phyloP scores from a whole-genome alignment of 2,113 vertebrate genomes.

The Phyllostomus hastatus region DNA sequence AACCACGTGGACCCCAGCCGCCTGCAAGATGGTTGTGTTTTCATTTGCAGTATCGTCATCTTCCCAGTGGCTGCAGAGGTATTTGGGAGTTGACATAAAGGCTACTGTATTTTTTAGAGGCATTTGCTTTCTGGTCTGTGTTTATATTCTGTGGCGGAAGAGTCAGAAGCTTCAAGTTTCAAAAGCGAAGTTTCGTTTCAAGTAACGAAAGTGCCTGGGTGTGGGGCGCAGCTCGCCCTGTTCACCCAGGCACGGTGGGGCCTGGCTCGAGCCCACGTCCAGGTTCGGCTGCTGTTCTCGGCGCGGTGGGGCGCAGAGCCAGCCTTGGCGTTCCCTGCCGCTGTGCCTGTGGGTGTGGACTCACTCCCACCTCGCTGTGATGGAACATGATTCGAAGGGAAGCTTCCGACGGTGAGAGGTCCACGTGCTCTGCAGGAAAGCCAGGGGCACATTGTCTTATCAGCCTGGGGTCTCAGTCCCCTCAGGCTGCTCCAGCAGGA shows the following conservation, averaged over 20 bases:
- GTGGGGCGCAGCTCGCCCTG: not conserved
- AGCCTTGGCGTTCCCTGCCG: not conserved
- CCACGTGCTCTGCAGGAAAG: not conserved
- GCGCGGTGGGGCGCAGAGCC: not conserved
- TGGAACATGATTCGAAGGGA: not conserved
- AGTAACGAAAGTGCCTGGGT: not conserved
- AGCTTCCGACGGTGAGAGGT: not conserved
- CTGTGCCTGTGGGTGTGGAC: not conserved
- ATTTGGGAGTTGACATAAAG: slow-evolving; percentile 4
- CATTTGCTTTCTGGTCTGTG: not conserved
- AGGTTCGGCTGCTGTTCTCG: not conserved
- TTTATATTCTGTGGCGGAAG: slow-evolving; percentile 13
- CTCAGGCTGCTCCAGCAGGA: not conserved
- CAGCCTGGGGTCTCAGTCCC: not conserved
- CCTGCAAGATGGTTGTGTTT: not conserved
- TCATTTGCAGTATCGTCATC: not conserved
- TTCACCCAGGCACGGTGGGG: not conserved
- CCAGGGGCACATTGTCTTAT: not conserved
- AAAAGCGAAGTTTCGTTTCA: slow-evolving; percentile 10
- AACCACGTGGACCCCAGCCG: not conserved
- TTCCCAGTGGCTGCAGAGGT: not conserved
- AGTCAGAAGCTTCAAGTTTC: slow-evolving; percentile 25
- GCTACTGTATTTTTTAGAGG: slow-evolving; percentile 18
- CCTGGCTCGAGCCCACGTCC: not conserved
- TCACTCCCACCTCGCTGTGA: not conserved